phyloP scores from a whole-genome alignment of 2,113 vertebrate species.

The Mobula hypostoma region DNA sequence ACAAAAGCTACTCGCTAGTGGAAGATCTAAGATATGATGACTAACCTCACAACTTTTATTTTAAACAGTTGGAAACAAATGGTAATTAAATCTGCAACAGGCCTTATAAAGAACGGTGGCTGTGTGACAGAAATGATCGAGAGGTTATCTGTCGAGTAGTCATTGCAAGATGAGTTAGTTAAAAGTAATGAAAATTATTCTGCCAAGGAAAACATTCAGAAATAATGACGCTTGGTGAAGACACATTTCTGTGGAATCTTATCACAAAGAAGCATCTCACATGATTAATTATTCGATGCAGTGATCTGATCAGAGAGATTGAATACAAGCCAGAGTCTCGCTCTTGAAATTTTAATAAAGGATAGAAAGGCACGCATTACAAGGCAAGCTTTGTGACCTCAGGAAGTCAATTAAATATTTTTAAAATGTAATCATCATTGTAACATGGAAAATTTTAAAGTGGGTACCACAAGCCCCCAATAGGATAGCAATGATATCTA shows the following conservation, averaged over 20 bases:
- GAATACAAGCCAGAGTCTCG: not conserved
- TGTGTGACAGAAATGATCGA: not conserved
- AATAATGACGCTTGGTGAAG: not conserved
- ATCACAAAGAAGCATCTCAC: not conserved
- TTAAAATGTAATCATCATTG: not conserved
- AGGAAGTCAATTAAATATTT: not conserved
- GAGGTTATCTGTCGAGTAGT: not conserved
- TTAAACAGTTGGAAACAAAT: not conserved
- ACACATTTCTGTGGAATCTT: not conserved
- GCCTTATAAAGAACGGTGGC: not conserved
- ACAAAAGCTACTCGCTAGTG: not conserved
- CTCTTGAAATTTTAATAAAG: not conserved
- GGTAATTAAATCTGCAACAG: not conserved
- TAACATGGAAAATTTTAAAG: not conserved
- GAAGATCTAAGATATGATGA: not conserved
- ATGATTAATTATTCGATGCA: not conserved
- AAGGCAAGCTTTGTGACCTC: not conserved
- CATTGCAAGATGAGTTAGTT: not conserved
- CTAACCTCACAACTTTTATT: not conserved
- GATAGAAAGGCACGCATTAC: not conserved
- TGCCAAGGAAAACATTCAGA: not conserved
- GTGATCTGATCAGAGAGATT: not conserved
- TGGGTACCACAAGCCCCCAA: not conserved
- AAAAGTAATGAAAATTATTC: slow-evolving; percentile 17
- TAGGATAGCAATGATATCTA: not conserved